Evolutionary conservation across 2,888 invertebrate species (phyloP), one percentile per base, ranked within the genome.

Genomic region (Mamestra brassicae): DNA sequence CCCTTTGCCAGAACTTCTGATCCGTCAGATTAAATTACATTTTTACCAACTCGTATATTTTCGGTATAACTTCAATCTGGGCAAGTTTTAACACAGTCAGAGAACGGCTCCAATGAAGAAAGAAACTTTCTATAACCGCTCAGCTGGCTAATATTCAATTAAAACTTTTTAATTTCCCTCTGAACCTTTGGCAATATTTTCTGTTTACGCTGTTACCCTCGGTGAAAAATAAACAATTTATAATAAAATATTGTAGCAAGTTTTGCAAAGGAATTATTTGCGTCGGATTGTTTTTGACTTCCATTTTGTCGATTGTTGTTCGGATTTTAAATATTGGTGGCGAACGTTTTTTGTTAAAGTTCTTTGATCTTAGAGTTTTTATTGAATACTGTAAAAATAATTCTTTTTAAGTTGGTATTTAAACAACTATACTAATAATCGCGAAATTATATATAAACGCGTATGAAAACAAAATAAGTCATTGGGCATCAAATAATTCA

Each of bases 111-210:
- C 78, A 76, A 78, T 86, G 89, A 89, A 89, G 81, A 87, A 90
- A 92, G 90, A 91, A 85, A 90, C 91, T 92, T 91, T 89, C 87
- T 83, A 87, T 90, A 88, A 90, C 89, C 90, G 92, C 91, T 93
- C 92, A 92, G 90, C 91, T 91, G 93, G 92, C 93, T 95, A 94
- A 94, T 95, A 95, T 94, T 94, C 94, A 95, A 95, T 95, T 95
- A 95, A 94, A 95, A 95, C 91, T 95, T 95, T 94, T 92, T 92
- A 94, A 94, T 95, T 94, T 94, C 87, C 79, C 90, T 86, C 86
- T 90, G 91, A 91, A 91, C 90, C 91, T 90, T 90, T 89, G 86
- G 92, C 92, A 91, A 93, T 94, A 94, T 93, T 94, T 93, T 92
- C 88, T 92, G 92, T 93, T 93, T 93, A 92, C 90, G 90, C 88